A percentile compares a stretch with the other conserved stretches of the same genome.
These are phyloP conservation scores for Leptinotarsa rubiginosa DNA, from an alignment of 2,888 invertebrate species.

Conservation along the genomic window DNA sequence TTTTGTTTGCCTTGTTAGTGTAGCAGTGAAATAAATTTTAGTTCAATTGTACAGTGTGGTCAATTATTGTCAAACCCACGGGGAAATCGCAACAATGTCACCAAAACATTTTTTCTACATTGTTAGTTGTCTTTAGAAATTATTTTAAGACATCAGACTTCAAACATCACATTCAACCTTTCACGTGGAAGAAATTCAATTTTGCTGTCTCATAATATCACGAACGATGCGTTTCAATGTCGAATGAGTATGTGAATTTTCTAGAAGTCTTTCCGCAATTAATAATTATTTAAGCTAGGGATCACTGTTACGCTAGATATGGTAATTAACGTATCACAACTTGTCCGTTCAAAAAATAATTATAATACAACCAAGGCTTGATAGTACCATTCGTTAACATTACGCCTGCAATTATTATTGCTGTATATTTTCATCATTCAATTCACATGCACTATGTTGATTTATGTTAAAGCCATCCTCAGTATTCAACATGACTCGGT, in stretches of 20 bases:
- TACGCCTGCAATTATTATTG: neutral
- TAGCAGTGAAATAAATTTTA: too few species aligned
- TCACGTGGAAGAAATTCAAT: too few species aligned
- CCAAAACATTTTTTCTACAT: too few species aligned
- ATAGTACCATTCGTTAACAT: constrained; percentile 8
- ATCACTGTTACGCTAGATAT: constrained; percentile 31
- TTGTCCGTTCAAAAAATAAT: constrained; percentile 31
- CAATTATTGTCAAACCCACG: too few species aligned
- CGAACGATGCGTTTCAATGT: constrained; percentile 21
- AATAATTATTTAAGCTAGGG: constrained; percentile 37
- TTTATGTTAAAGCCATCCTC: too few species aligned
- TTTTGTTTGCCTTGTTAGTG: too few species aligned
- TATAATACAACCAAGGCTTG: constrained; percentile 22
- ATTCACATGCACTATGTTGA: neutral
- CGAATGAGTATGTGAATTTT: constrained; percentile 29
- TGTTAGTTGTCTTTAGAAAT: too few species aligned
- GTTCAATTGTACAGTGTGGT: too few species aligned
- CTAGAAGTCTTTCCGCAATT: constrained; percentile 37
- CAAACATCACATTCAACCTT: too few species aligned
- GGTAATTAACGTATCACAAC: constrained; percentile 36
- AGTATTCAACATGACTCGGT: too few species aligned
- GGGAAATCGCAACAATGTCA: too few species aligned
- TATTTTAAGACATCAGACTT: too few species aligned
- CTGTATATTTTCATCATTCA: neutral
- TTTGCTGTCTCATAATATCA: neutral